Evolutionary conservation across 2,113 vertebrate species (phyloP).

Genomic region (Burhinus bistriatus): DNA sequence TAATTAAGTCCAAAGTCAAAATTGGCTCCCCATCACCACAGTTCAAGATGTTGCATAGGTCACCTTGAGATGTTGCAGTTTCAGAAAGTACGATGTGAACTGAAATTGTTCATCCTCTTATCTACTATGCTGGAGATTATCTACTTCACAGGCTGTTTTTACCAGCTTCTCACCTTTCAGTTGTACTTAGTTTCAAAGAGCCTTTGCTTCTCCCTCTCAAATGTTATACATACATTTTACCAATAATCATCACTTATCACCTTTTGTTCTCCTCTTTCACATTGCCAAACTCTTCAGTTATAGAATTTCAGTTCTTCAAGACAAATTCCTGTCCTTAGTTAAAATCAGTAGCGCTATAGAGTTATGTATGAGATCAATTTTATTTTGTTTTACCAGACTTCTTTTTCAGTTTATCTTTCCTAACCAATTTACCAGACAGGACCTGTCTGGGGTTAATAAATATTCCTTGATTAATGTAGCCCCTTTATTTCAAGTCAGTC

Average conservation of each 20-base stretch:
- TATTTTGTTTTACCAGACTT: neutral
- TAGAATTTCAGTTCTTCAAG: neutral
- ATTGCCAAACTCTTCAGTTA: neutral
- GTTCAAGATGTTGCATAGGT: neutral
- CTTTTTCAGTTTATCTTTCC: neutral
- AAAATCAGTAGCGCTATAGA: neutral
- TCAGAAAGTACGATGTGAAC: neutral
- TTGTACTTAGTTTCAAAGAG: neutral
- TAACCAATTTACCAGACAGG: neutral
- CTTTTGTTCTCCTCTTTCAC: neutral
- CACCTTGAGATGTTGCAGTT: neutral
- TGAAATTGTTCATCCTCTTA: neutral
- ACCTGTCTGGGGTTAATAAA: neutral
- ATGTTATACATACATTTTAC: neutral
- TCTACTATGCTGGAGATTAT: neutral
- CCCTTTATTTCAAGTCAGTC: neutral
- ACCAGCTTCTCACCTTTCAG: neutral
- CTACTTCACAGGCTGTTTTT: neutral
- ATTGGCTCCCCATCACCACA: neutral
- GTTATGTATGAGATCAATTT: neutral
- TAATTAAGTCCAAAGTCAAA: neutral
- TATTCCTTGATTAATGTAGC: neutral
- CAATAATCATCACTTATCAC: neutral
- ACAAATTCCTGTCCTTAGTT: neutral
- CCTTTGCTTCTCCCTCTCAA: neutral